A percentile compares a stretch with the other conserved stretches of the same genome.
Evolutionary conservation across 2,888 invertebrate species (phyloP).

Genomic region (Chironomus tentans): DNA sequence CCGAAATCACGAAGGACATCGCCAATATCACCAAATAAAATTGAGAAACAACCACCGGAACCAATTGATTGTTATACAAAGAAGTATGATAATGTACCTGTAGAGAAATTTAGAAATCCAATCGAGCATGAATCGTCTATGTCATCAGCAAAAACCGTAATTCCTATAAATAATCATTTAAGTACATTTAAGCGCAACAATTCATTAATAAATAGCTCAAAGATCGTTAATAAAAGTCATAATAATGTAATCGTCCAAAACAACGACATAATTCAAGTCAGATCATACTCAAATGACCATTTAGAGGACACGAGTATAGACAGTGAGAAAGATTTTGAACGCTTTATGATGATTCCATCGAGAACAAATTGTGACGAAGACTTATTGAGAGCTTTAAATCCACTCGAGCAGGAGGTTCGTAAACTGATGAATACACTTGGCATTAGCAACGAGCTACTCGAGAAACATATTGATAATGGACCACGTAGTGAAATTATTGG

Average conservation of each 20-base stretch:
- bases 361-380: constrained; percentile 32
- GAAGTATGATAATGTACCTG: constrained; percentile 35
- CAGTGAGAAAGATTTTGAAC: constrained; percentile 38
- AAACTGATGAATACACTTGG: constrained; percentile 49
- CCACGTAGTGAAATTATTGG: constrained; percentile 58
- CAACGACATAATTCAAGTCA: constrained; percentile 4
- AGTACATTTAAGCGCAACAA: constrained; percentile 26
- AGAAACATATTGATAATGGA: constrained; percentile 47
- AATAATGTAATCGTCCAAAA: constrained; percentile 37
- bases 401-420: constrained; percentile 46
- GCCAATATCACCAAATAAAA: background rate
- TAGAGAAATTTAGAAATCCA: constrained; percentile 40
- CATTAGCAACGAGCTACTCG: constrained; percentile 50
- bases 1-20: constrained; percentile 9
- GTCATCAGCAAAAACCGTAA: constrained; percentile 15
- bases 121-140: constrained; percentile 32
- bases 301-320: constrained; percentile 35
- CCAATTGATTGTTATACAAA: constrained; percentile 18
- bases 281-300: constrained; percentile 33
- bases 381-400: constrained; percentile 38
- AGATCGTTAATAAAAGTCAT: constrained; percentile 28
- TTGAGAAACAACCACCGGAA: background rate
- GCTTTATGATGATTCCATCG: constrained; percentile 43
- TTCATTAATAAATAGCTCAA: constrained; percentile 26
- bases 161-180: constrained; percentile 17